phyloP scores from a whole-genome alignment of 2,797 vertebrate species.

The Platyrinchus mystaceus region DNA sequence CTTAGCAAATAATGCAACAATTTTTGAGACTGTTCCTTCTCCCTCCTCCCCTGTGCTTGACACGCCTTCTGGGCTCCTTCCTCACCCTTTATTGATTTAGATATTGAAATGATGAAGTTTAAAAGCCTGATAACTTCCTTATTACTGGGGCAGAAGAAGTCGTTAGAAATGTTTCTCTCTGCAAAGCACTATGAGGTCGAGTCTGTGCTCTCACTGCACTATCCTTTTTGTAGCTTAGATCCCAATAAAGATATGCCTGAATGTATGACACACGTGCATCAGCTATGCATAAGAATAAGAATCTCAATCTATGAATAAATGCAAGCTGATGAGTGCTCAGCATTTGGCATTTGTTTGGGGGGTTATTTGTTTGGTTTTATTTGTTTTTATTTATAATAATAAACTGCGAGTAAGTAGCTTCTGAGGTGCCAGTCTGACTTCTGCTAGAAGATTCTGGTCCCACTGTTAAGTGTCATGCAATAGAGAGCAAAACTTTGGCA shows the following conservation, averaged over 20 bases:
- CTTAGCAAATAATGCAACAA: background rate
- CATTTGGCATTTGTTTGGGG: background rate
- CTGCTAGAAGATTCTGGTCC: background rate
- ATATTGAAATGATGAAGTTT: background rate
- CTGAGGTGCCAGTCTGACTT: background rate
- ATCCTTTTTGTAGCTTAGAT: background rate
- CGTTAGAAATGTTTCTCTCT: background rate
- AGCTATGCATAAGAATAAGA: background rate
- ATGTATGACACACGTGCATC: rapidly evolving
- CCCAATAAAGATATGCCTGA: background rate
- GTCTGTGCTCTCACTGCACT: background rate
- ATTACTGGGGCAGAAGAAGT: background rate
- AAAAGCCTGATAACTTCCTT: background rate
- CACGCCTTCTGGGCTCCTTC: background rate
- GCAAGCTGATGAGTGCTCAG: background rate
- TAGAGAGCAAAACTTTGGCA: background rate
- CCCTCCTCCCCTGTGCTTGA: background rate
- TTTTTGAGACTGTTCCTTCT: background rate
- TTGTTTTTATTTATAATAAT: background rate
- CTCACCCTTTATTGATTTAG: background rate
- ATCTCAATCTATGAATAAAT: background rate
- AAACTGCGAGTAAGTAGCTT: background rate
- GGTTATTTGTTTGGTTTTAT: background rate
- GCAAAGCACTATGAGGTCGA: background rate
- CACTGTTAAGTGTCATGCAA: background rate